Base-by-base conservation (phyloP, 2,888 invertebrate species). In the Aspidapion aeneum region DNA sequence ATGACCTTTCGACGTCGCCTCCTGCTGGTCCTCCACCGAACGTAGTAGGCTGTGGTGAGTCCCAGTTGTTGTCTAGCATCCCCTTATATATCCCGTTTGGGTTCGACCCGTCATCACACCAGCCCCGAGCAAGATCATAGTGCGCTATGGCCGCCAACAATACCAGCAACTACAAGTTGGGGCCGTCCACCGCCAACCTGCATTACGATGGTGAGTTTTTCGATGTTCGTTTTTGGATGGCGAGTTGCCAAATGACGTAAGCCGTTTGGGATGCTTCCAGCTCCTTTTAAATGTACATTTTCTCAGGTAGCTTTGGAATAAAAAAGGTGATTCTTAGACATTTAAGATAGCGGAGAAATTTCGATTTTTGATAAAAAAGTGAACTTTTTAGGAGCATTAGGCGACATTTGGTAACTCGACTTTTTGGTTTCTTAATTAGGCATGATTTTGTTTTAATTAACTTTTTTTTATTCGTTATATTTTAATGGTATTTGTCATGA, bases 101-200 rank as follows among this genome's bases (percentile, higher is more conserved):
- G 52, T 52, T 18, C 3, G 35, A 35, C n/a, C n/a, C 2, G 2
- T 18, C 51, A 17, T 51, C 18, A 18, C 21, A 12, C 18, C 12
- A 21, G 19, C 21, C 7, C 21, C 55, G 12, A 21, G 20, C 17
- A 18, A 20, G 2, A 12, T 16, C 17, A 35, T 7, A 35, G 70
- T 71, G 69, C 75, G 61, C 66, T 71, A 79, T 79, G 78, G 76
- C 78, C n/a, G n/a, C n/a, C 66, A 69, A 64, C 62, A 78, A 78
- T 68, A 73, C 75, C 55, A 77, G 77, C 63, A 78, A 78, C 69
- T 79, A 75, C 69, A 79, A 79, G 68, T 73, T 80, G 55, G 76
- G 74, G 71, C 73, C 77, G 19, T 72, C 74, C 60, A 71, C 72
- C 49, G 78, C 74, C 51, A 74, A 75, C 66, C 73, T 78, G 56